Base-by-base conservation (phyloP, 2,113 vertebrate genomes). In the Zapornia atra region DNA sequence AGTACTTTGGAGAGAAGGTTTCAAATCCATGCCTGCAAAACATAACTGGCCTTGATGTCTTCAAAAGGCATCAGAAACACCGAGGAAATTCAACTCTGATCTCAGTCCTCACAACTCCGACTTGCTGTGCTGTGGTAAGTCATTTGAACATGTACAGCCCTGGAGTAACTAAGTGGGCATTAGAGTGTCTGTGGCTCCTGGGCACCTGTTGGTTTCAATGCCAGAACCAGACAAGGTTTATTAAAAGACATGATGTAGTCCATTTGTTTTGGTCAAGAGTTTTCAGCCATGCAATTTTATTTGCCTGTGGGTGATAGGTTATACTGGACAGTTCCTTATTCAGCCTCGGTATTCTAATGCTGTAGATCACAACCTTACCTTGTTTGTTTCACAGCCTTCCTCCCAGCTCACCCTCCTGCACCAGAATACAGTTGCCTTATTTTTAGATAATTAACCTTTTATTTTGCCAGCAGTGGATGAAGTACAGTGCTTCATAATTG, bases 401-500 rank as follows among this genome's bases (percentile, higher is more conserved):
- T 92, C 66, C 44, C 63, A 73, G 71, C 53, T 80, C 53, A 56
- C 48, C 71, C 59, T 91, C 50, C 71, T 80, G 63, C 66, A 72
- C 42, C 42, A 77, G 59, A 44, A 68, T 48, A 80, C 7, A 72
- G 36, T 87, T 90, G 73, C 70, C 94, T 91, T 89, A 89, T 92
- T 96, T 94, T 94, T 91, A 80, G 59, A 87, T 90, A 89, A 95
- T 94, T 92, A 96, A 96, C 92, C 92, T 97, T 94, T 85, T 89
- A 46, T 92, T 89, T 88, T 82, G 46, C 86, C 66, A 84, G 56
- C 69, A 75, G 66, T 86, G 77, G 91, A 96, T 87, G 79, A 92
- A 94, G 46, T 78, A 15, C 80, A 89, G 63, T 61, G 73, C 68
- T 91, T 94, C 33, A 46, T 94, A 96, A 96, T 53, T 94, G 75